Percentiles rank a stretch among this genome's conserved stretches.
These are phyloP conservation scores for Eilema depressum DNA, from an alignment of 2,888 invertebrate species.

Conservation along the genomic window DNA sequence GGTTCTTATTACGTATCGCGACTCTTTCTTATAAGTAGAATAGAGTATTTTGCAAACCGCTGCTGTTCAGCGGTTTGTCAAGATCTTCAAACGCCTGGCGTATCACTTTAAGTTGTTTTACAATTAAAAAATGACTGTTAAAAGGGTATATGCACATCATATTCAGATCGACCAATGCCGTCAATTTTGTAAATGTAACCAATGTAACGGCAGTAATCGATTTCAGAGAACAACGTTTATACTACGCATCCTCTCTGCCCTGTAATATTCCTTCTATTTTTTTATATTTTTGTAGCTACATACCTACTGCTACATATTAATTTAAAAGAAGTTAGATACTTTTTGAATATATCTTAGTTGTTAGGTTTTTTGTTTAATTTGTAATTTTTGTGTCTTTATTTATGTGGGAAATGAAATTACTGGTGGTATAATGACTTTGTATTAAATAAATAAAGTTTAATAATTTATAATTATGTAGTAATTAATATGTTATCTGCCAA, in stretches of 20 bases:
- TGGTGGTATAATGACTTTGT: not conserved
- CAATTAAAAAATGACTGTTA: constrained; percentile 7
- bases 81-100: constrained; percentile 10
- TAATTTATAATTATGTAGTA: not conserved
- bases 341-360: constrained; percentile 8
- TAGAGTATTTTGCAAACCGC: constrained; percentile 16
- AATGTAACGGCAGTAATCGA: too few species aligned
- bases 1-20: not conserved
- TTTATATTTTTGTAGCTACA: too few species aligned
- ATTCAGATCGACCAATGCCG: not conserved
- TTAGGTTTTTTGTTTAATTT: constrained; percentile 3
- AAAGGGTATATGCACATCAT: constrained; percentile 3
- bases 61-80: constrained; percentile 9
- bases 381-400: constrained; percentile 5
- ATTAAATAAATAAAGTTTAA: not conserved
- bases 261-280: not conserved
- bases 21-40: not conserved
- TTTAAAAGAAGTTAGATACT: not conserved
- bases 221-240: too few species aligned
- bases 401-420: not conserved
- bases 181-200: not conserved
- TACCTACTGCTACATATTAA: not conserved
- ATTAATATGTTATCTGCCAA: not conserved
- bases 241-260: not conserved
- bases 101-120: constrained; percentile 9